Evolutionary conservation across 2,888 invertebrate species (phyloP).

Genomic region (Rhamphomyia laevipes): DNA sequence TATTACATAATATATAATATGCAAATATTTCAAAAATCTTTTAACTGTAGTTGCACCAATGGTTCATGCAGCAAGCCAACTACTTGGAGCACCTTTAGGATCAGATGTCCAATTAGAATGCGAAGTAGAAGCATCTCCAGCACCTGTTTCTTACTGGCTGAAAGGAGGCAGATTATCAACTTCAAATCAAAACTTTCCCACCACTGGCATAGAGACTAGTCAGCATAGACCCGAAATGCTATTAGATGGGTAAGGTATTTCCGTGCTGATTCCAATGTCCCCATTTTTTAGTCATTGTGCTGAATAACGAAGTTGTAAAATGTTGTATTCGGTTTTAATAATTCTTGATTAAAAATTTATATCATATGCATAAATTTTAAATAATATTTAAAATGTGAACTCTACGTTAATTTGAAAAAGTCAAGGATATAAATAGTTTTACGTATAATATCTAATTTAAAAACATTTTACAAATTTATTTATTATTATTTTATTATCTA

Average conservation of each 20-base stretch:
- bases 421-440: no score
- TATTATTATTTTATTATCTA: no score
- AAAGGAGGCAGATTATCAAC: slow-evolving; percentile 34
- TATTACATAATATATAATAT: neutral
- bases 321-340: no score
- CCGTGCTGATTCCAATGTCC: no score
- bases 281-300: no score
- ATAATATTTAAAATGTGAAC: no score
- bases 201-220: slow-evolving; percentile 29
- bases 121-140: slow-evolving; percentile 76
- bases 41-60: slow-evolving; percentile 62
- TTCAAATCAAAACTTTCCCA: slow-evolving; percentile 26
- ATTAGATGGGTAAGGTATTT: slow-evolving; percentile 72
- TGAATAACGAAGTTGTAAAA: no score
- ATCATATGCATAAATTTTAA: no score
- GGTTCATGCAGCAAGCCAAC: slow-evolving; percentile 79
- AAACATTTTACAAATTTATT: no score
- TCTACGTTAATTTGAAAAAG: no score
- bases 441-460: neutral
- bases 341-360: no score
- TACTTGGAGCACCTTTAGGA: slow-evolving; percentile 74
- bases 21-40: neutral
- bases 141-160: slow-evolving; percentile 38
- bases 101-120: slow-evolving; percentile 79
- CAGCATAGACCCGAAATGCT: slow-evolving; percentile 53